phyloP scores from a whole-genome alignment of 1,140 invertebrate genomes.

The Drosophila watanabei region DNA sequence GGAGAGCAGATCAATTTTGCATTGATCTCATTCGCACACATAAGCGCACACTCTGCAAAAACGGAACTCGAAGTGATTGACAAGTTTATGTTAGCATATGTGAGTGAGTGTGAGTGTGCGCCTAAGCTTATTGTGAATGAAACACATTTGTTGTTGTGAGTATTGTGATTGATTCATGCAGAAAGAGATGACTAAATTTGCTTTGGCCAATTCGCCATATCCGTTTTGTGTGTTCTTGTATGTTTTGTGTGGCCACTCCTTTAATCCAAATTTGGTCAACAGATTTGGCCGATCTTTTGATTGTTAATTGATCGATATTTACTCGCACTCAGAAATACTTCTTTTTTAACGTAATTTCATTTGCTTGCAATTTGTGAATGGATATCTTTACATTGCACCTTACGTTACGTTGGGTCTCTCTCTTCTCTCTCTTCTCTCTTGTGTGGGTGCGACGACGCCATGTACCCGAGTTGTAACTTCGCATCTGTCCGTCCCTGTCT shows the following conservation, averaged over 20 bases:
- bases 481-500: constrained; percentile 64
- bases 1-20: constrained; percentile 14
- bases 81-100: constrained; percentile 13
- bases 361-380: constrained; percentile 42
- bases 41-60: constrained; percentile 10
- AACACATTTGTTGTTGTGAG: constrained; percentile 19
- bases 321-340: neutral
- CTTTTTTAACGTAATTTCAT: constrained; percentile 5
- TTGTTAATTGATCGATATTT: constrained; percentile 12
- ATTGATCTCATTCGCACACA: constrained; percentile 19
- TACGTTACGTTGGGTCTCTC: constrained; percentile 24
- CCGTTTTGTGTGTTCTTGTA: constrained; percentile 22
- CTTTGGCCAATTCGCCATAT: constrained; percentile 23
- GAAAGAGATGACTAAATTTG: constrained; percentile 43
- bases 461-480: constrained; percentile 67
- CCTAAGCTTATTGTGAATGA: constrained; percentile 28
- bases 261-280: constrained; percentile 33
- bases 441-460: constrained; percentile 36
- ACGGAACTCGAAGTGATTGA: constrained; percentile 40
- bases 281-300: constrained; percentile 25
- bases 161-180: constrained; percentile 47
- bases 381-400: constrained; percentile 21
- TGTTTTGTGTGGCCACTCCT: constrained; percentile 39
- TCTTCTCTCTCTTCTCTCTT: neutral
- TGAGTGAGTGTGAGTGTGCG: constrained; percentile 7